Base-by-base conservation (phyloP, 2,113 vertebrate species). In the Dicerorhinus sumatrensis region DNA sequence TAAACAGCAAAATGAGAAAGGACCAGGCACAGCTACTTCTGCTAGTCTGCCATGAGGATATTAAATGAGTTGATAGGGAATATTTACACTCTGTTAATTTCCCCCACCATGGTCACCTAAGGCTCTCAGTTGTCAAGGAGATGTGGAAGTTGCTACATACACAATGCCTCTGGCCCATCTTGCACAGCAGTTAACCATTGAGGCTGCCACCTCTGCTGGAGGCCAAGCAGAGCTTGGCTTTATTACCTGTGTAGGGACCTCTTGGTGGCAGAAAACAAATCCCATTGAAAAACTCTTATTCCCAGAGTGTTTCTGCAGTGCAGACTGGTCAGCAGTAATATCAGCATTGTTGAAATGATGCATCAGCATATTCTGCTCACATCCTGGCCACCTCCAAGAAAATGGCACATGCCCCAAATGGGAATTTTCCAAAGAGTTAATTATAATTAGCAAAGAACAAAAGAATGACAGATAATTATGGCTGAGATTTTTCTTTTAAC, bases 381-480 rank as follows among this genome's bases (percentile, higher is more conserved):
- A 69, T 92, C 8, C 29, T 91, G 31, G n/a, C 17, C 51, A 36
- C 56, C 27, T 62, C 51, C 11, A 51, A 94, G 73, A 85, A 92
- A 90, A 79, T 31, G 42, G 95, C 80, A 54, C 48, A 42, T 27
- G 36, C 6, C 21, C 87, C 70, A 96, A 48, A 27, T 54, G 69
- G 92, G 51, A 88, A 88, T 95, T 95, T 93, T 36, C 81, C 79
- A 62, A 80, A 93, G 27, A 88, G n/a, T 87, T 69, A 89, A 58
- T 91, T 77, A 91, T 29, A 82, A 46, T 82, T 17, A 62, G 42
- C 36, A 84, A 84, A 67, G 33, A 94, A n/a, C 12, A 85, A 94
- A 87, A 85, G n/a, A 58, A 51, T 63, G 16, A 56, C 12, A 79
- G 42, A 69, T 48, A 73, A 88, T 77, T 65, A 82, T 67, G 63